phyloP scores from a whole-genome alignment of 2,113 vertebrate species.

The Meriones unguiculatus region DNA sequence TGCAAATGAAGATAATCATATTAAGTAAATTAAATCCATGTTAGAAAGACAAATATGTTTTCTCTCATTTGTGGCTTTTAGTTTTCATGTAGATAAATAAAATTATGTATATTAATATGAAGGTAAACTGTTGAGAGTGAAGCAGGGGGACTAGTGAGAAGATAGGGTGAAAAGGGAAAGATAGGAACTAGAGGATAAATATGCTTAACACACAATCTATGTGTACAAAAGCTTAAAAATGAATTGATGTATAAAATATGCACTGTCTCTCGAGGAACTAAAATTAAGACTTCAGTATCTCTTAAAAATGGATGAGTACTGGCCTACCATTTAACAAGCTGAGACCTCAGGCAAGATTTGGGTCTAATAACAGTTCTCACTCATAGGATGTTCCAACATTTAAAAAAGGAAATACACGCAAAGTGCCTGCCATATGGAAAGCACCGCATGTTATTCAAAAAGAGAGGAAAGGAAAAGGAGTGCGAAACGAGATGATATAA shows the following conservation, averaged over 20 bases:
- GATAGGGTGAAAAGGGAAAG: background rate
- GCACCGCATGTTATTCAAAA: background rate
- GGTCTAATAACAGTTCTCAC: background rate
- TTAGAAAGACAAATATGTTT: background rate
- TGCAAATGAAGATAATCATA: background rate
- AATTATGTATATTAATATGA: background rate
- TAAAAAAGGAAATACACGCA: slow-evolving; percentile 8
- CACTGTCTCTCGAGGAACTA: slow-evolving; percentile 24
- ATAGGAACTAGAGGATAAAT: background rate
- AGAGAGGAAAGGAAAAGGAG: too few relatives aligned
- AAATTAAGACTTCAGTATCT: slow-evolving; percentile 55
- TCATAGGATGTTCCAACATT: background rate
- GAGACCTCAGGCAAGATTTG: slow-evolving; percentile 28
- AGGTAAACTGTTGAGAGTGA: background rate
- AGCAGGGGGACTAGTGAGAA: background rate
- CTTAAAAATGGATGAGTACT: slow-evolving; percentile 28
- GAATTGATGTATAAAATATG: background rate
- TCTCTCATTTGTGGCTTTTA: background rate
- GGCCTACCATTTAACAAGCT: background rate
- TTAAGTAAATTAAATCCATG: background rate
- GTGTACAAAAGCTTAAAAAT: background rate
- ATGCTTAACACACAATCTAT: background rate
- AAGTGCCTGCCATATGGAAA: slow-evolving; percentile 1
- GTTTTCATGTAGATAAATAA: background rate
- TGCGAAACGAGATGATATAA: background rate